Percentiles rank a stretch among this genome's conserved stretches.
phyloP scores from a whole-genome alignment of 1,140 invertebrate species.

The Lamellibrachia luymesi region DNA sequence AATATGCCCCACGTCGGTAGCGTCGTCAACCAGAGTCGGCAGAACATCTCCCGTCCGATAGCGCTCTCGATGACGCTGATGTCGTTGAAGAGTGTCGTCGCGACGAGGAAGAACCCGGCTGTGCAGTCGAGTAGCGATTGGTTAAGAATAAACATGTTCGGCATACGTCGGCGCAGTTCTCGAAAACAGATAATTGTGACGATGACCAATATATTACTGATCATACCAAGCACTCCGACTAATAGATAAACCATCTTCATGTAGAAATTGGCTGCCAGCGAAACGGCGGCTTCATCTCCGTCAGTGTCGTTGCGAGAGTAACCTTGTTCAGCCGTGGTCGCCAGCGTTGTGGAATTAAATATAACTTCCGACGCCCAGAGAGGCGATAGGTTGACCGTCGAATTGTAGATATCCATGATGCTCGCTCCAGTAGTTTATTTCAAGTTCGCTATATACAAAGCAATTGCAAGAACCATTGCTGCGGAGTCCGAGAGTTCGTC shows the following conservation, averaged over 20 bases:
- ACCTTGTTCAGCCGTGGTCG: background rate
- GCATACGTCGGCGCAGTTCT: background rate
- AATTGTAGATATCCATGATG: background rate
- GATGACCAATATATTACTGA: slow-evolving; percentile 9
- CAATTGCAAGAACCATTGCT: background rate
- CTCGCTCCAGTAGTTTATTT: background rate
- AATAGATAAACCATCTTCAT: background rate
- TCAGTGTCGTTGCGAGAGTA: background rate
- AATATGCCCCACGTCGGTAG: slow-evolving; percentile 18
- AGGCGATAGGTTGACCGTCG: background rate
- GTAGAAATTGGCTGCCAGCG: background rate
- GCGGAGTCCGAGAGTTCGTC: background rate
- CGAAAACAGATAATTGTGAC: background rate
- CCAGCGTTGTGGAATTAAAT: background rate
- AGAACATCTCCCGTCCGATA: slow-evolving; percentile 18
- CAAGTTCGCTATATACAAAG: background rate
- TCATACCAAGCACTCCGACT: slow-evolving; percentile 15
- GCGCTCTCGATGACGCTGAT: background rate
- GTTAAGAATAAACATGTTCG: slow-evolving; percentile 19
- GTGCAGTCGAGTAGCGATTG: slow-evolving; percentile 14
- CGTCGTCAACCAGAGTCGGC: slow-evolving; percentile 26
- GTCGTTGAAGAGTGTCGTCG: slow-evolving; percentile 13
- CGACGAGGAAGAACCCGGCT: slow-evolving; percentile 11
- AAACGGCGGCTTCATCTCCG: background rate
- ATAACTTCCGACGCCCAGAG: background rate